Conservation (phyloP, 1,140 invertebrate species). For the Brachionus asplanchnoidis region DNA sequence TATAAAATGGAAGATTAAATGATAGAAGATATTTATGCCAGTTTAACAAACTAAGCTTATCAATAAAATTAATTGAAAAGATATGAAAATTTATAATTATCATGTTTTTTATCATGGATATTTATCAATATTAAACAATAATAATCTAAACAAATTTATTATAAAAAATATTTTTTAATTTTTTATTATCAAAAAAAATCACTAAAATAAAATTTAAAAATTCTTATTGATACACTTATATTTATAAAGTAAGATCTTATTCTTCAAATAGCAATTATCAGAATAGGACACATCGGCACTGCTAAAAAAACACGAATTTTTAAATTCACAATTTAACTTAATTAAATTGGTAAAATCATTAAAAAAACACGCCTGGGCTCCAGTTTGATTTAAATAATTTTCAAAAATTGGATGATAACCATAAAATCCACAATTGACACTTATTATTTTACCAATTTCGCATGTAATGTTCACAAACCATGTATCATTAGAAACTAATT, state of each 20-base stretch:
- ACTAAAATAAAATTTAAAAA: too few relatives aligned
- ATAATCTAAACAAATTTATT: too few relatives aligned
- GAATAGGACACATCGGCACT: not conserved
- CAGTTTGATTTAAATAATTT: not conserved
- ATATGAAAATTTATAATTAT: too few relatives aligned
- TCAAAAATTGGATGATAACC: slow-evolving; percentile 20
- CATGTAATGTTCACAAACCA: not conserved
- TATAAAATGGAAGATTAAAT: too few relatives aligned
- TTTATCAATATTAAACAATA: too few relatives aligned
- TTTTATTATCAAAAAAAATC: too few relatives aligned
- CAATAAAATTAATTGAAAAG: too few relatives aligned
- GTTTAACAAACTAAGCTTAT: too few relatives aligned
- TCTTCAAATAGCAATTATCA: not conserved
- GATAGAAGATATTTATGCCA: too few relatives aligned
- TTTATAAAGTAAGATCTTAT: not conserved
- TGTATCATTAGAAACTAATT: not conserved
- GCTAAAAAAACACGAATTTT: not conserved
- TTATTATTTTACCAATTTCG: not conserved
- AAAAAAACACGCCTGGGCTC: not conserved
- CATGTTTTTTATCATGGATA: too few relatives aligned
- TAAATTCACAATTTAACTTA: not conserved
- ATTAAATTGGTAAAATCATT: not conserved
- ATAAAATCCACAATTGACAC: not conserved
- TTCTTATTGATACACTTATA: not conserved
- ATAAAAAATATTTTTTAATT: too few relatives aligned